Base-by-base conservation (phyloP, 1,140 invertebrate genomes). In the Euura lappo region DNA sequence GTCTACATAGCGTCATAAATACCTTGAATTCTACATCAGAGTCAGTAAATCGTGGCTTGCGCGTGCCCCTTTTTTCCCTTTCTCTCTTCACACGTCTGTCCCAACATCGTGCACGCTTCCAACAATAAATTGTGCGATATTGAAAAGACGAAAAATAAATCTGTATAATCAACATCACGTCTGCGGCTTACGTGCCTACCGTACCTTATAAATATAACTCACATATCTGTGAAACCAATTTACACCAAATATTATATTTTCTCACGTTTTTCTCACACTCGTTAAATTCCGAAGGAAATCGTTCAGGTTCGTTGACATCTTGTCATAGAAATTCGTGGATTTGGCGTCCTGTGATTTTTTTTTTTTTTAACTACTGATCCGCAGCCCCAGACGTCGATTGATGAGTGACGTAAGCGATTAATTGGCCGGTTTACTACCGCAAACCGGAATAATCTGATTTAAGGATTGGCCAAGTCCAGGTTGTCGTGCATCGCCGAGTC, bases 401-500 rank as follows among this genome's bases (percentile, higher is more conserved):
- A 60, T 60, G 2, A 6, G 10, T 51, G 11, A 51, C 28, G 28
- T 28, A 28, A 5, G 51, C 13, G 51, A 60, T 60, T 60, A 60
- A 6, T n/a, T n/a, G 51, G 51, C 51, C 8, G n/a, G n/a, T 60
- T 8, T 6, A 60, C 51, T n/a, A 60, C 51, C 51, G 51, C 51
- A 60, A 60, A 60, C 51, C 51, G 51, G 51, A 60, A 60, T 60
- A 60, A 60, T 60, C 51, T n/a, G 51, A 60, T 60, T n/a, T 60
- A 11, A 28, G 28, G 28, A 28, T 28, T 28, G 28, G 28, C 28
- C 28, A 28, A 28, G 28, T 28, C 28, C 28, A 28, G 28, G 28
- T 28, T 28, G 28, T 28, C 28, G 28, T 28, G 28, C 28, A 28
- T 28, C 28, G 28, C 28, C 28, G 28, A 28, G 28, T 28, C 28